Evolutionary conservation across 1,140 invertebrate genomes (phyloP).

Genomic region (Pseudomyrmex sp.): DNA sequence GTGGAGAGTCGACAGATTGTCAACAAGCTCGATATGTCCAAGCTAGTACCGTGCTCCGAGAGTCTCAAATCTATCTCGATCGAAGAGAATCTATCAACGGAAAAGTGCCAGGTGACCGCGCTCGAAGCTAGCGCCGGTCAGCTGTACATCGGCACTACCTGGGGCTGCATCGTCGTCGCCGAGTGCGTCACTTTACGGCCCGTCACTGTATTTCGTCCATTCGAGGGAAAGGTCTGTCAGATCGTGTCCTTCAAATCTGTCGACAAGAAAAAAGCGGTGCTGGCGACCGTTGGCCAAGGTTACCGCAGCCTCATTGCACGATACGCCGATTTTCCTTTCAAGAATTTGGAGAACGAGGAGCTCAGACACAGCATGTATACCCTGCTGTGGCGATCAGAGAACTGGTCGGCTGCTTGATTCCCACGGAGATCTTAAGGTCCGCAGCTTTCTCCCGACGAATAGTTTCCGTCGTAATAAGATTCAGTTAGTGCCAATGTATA

Average conservation of each 20-base stretch:
- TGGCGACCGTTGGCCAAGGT: slow-evolving; percentile 93
- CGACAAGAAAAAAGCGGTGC: slow-evolving; percentile 85
- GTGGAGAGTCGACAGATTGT: slow-evolving; percentile 87
- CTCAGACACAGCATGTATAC: slow-evolving; percentile 88
- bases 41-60: slow-evolving; percentile 96
- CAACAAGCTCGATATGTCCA: slow-evolving; percentile 95
- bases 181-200: slow-evolving; percentile 92
- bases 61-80: slow-evolving; percentile 96
- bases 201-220: slow-evolving; percentile 95
- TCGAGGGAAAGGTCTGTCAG: slow-evolving; percentile 91
- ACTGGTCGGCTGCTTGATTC: slow-evolving; percentile 88
- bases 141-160: slow-evolving; percentile 95
- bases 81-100: slow-evolving; percentile 93
- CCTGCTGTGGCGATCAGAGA: slow-evolving; percentile 90
- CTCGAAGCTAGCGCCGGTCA: slow-evolving; percentile 89
- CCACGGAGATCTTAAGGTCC: slow-evolving; percentile 8
- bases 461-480: slow-evolving; percentile 3
- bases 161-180: slow-evolving; percentile 96
- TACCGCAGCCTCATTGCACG: slow-evolving; percentile 92
- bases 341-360: slow-evolving; percentile 81
- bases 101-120: slow-evolving; percentile 93
- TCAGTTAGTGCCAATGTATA: slow-evolving; percentile 22
- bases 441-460: not conserved
- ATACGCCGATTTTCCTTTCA: slow-evolving; percentile 87
- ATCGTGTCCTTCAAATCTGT: slow-evolving; percentile 81